Evolutionary conservation across 1,140 invertebrate species (phyloP).

Genomic region (Bombus haemorrhoidalis): DNA sequence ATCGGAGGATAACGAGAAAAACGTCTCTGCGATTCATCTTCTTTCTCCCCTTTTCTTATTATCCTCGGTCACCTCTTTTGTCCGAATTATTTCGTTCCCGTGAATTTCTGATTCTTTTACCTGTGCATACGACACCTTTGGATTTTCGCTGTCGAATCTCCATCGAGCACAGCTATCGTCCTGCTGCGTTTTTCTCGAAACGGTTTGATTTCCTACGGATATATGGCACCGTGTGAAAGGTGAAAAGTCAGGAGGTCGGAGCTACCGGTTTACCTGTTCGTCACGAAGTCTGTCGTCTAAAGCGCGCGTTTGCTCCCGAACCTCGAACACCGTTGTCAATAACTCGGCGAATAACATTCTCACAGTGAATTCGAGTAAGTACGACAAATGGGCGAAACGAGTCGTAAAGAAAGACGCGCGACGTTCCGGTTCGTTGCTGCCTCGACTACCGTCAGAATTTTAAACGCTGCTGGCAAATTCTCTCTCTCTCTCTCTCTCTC

Average conservation of each 20-base stretch:
- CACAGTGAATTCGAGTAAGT: background rate
- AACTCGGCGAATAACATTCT: background rate
- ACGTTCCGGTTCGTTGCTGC: no score
- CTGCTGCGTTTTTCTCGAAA: no score
- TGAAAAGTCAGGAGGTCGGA: background rate
- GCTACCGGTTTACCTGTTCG: background rate
- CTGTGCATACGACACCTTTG: background rate
- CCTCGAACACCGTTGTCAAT: background rate
- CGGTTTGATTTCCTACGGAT: no score
- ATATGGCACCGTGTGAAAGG: background rate
- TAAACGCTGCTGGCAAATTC: background rate
- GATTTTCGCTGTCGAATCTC: background rate
- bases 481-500: no score
- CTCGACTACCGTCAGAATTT: background rate
- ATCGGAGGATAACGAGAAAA: constrained; percentile 46
- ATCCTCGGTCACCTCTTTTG: background rate
- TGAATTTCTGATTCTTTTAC: background rate
- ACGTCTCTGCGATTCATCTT: background rate
- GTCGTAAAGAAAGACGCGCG: background rate
- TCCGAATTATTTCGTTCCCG: background rate
- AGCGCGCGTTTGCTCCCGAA: background rate
- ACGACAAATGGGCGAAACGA: background rate
- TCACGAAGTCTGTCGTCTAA: background rate
- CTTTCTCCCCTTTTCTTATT: background rate
- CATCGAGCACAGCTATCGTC: no score